Conservation (phyloP, 2,797 vertebrate species). For the Telmatherina bonti region DNA sequence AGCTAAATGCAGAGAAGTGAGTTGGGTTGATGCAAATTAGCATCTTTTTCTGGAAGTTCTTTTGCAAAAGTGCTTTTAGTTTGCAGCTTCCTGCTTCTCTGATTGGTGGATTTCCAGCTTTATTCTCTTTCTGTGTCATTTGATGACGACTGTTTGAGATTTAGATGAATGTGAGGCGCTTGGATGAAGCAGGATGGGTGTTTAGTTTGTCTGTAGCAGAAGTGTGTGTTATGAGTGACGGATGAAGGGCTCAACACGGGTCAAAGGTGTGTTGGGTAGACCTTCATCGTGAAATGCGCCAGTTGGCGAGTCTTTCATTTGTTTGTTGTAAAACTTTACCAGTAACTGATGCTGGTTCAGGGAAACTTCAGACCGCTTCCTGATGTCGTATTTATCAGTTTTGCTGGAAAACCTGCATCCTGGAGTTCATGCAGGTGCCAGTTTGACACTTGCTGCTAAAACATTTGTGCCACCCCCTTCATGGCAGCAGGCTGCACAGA, state of each 20-base stretch:
- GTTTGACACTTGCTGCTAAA: no score
- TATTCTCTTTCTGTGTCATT: background rate
- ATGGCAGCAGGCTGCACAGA: no score
- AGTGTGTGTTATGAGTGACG: background rate
- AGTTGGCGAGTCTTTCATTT: background rate
- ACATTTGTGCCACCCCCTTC: no score
- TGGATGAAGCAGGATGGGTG: background rate
- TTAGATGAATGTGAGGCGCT: constrained; percentile 3
- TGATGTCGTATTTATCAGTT: no score
- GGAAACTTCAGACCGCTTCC: no score
- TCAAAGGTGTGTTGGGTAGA: background rate
- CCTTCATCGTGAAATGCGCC: background rate
- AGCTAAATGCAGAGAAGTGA: background rate
- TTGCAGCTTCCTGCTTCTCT: background rate
- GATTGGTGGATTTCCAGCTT: background rate
- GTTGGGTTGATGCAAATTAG: background rate
- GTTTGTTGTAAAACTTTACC: background rate
- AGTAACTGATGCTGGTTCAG: background rate
- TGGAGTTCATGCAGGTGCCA: no score
- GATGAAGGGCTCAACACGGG: background rate
- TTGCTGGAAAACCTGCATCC: no score
- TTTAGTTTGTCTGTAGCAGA: background rate
- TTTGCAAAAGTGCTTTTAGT: no score
- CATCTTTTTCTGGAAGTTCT: background rate
- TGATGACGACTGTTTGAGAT: background rate